Conservation (phyloP, 92 coral and sea anemone species). For the Porites rus region DNA sequence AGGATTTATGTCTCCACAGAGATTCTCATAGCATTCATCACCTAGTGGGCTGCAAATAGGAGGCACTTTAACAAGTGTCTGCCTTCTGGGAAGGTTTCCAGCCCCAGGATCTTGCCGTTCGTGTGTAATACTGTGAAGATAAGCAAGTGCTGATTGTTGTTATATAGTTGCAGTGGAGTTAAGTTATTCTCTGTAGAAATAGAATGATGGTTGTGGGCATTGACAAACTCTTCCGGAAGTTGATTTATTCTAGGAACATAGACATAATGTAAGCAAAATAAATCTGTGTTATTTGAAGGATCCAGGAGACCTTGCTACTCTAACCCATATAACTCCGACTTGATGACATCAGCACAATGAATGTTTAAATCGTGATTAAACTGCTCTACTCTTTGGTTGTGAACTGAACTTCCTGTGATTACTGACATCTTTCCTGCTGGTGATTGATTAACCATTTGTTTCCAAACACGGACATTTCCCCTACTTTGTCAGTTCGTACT, state of each 20-base stretch:
- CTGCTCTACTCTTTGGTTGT: conserved; percentile 67
- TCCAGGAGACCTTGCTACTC: conserved; percentile 62
- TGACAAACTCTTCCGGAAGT: conserved; percentile 50
- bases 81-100: too few species aligned
- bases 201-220: conserved; percentile 62
- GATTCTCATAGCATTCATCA: conserved; percentile 43
- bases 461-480: conserved; percentile 64
- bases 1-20: conserved; percentile 38
- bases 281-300: conserved; percentile 67
- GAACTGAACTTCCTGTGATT: conserved; percentile 71
- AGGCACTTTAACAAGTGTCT: too few species aligned
- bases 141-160: conserved; percentile 54
- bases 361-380: conserved; percentile 57
- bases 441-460: conserved; percentile 38
- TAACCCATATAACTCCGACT: conserved; percentile 51
- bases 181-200: conserved; percentile 67
- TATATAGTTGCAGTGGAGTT: conserved; percentile 64
- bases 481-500: conserved; percentile 69
- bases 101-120: conserved; percentile 4
- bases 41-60: background rate
- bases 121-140: conserved; percentile 49
- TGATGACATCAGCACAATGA: conserved; percentile 45
- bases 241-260: conserved; percentile 57
- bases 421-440: conserved; percentile 44
- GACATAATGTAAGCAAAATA: conserved; percentile 69